These are phyloP conservation scores for Drosophila varians DNA, from an alignment of 1,140 invertebrate genomes.

Conservation along the genomic window DNA sequence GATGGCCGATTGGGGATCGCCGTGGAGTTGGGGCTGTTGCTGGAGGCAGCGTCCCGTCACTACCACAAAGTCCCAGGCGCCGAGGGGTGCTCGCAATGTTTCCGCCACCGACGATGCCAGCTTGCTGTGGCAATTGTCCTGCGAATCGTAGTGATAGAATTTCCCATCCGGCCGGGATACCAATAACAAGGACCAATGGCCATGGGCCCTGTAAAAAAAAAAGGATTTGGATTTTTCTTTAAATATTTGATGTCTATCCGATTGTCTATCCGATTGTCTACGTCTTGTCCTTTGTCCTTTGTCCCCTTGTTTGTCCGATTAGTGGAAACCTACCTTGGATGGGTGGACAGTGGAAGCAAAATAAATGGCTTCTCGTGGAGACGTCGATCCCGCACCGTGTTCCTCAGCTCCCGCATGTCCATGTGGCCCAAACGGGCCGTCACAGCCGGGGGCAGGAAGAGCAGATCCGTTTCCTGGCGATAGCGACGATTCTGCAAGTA, in stretches of 20 bases:
- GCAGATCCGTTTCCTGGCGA: slow-evolving; percentile 6
- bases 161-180: slow-evolving; percentile 42
- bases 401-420: neutral
- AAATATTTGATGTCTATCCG: neutral
- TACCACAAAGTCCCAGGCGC: slow-evolving; percentile 6
- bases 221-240: neutral
- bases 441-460: slow-evolving; percentile 24
- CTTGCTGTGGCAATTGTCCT: slow-evolving; percentile 27
- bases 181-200: slow-evolving; percentile 48
- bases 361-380: slow-evolving; percentile 26
- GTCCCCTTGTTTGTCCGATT: too few species aligned
- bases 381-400: neutral
- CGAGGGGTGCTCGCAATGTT: slow-evolving; percentile 7
- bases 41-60: slow-evolving; percentile 42
- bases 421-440: neutral
- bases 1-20: slow-evolving; percentile 14
- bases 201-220: neutral
- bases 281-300: too few species aligned
- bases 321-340: neutral
- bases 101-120: slow-evolving; percentile 17
- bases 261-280: too few species aligned
- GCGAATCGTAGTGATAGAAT: slow-evolving; percentile 44
- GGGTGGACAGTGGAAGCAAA: slow-evolving; percentile 22
- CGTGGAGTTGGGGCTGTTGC: neutral
- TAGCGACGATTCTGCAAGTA: slow-evolving; percentile 34